Evolutionary conservation across 1,140 invertebrate genomes (phyloP), one percentile per base, ranked within the genome.

Genomic region (Drosophila kepulauana): DNA sequence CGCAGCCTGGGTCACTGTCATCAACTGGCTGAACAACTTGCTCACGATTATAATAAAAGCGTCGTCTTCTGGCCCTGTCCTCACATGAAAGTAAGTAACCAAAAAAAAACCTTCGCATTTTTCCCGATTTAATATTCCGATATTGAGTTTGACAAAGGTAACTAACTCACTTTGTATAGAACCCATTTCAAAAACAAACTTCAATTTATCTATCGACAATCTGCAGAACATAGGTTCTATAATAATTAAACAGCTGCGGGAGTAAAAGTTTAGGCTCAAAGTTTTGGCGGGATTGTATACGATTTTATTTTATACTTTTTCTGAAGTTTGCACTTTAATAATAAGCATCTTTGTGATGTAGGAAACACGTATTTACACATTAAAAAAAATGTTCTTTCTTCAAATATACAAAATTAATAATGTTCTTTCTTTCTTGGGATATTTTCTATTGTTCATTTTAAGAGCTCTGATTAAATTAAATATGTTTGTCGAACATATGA

Each of bases 11-110:
- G 79, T 61, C 78, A 91, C 67, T 92, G 91, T 69, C 84, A 87
- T 75, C 84, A 88, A 64, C 69, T 92, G 81, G 72, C 78, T 11
- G 86, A 92, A 62, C 75, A 82, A 63, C 85, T 92, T 57, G 77
- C 82, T 62, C 79, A 69, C 54, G 82, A 91, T 72, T 92, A 82
- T 62, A 92, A 92, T 66, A 92, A 92, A 70, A 91, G 81, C 62
- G 68, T 91, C 45, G 67, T 92, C 56, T 75, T 92, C 28, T 92
- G 91, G 91, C 91, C 91, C n/a, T 92, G 91, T 75, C 88, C 85
- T 16, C 79, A 72, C 33, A 92, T 92, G 91, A 92, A 90, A 81
- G 91, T 92, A 69, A 91, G 91, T 87, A 81, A 49, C 51, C 54
- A 20, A 30, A 30, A 30, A 28, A 38, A 33, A n/a, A 11, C 28